Conservation (phyloP, 2,888 invertebrate species). For the Oligia fasciuncula region DNA sequence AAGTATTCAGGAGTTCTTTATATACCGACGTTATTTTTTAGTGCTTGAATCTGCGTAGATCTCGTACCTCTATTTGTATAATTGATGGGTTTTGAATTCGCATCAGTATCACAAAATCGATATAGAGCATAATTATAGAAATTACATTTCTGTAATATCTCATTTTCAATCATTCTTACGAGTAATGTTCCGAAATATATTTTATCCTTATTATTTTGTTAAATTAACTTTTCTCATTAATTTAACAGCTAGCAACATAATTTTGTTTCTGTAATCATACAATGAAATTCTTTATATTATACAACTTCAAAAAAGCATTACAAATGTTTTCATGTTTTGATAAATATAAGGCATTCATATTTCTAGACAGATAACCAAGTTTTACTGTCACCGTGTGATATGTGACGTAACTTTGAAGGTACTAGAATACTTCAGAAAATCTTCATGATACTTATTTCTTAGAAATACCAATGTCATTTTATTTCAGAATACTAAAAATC, state of each 20-base stretch:
- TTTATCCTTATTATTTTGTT: not conserved
- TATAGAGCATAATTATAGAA: not conserved
- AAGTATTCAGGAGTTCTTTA: constrained; percentile 32
- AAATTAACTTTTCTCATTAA: not conserved
- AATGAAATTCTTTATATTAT: not conserved
- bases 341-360: constrained; percentile 28
- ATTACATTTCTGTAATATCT: not conserved
- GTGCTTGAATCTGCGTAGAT: constrained; percentile 23
- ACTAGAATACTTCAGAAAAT: constrained; percentile 3
- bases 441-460: not conserved
- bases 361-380: constrained; percentile 26
- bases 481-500: not conserved
- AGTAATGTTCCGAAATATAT: not conserved
- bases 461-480: not conserved
- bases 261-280: not conserved
- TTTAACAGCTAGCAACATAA: too few species aligned
- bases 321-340: constrained; percentile 4
- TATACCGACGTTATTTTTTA: constrained; percentile 47
- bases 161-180: not conserved
- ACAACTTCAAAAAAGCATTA: not conserved
- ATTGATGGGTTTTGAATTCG: constrained; percentile 2
- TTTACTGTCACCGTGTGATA: constrained; percentile 37
- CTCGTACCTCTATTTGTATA: not conserved
- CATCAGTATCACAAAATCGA: not conserved
- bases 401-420: constrained; percentile 26